phyloP scores from a whole-genome alignment of 1,140 invertebrate genomes.

The Anthonomus grandis region DNA sequence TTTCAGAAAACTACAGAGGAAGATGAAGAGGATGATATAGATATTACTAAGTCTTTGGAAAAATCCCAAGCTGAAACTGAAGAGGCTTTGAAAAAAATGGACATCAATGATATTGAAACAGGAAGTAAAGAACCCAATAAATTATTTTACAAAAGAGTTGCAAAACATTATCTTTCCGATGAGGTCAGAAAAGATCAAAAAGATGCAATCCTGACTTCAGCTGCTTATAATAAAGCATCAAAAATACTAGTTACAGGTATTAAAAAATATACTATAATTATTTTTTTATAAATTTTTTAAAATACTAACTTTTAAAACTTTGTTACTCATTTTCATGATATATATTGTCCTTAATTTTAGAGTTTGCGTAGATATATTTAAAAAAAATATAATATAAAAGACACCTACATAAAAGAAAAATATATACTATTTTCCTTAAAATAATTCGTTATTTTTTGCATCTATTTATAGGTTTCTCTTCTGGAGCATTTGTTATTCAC shows the following conservation, averaged over 20 bases:
- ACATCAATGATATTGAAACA: conserved; percentile 47
- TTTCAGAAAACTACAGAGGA: conserved; percentile 40
- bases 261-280: no score
- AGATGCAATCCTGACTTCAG: conserved; percentile 66
- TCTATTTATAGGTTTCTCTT: conserved; percentile 63
- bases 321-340: no score
- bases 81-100: conserved; percentile 51
- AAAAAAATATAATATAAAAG: no score
- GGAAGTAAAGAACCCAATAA: conserved; percentile 51
- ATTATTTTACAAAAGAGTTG: conserved; percentile 65
- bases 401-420: no score
- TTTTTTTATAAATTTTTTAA: no score
- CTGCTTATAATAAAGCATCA: conserved; percentile 73
- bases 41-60: conserved; percentile 49
- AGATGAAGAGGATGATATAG: conserved; percentile 60
- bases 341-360: no score
- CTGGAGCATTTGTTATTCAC: conserved; percentile 84
- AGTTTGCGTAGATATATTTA: no score
- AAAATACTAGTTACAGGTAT: conserved; percentile 75
- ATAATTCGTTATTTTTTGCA: background rate
- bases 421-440: background rate
- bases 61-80: conserved; percentile 51
- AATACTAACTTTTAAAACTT: no score
- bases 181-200: conserved; percentile 60
- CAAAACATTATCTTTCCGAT: conserved; percentile 70